Percentiles rank a stretch among this genome's conserved stretches.
These are phyloP conservation scores for Drosophila rhopaloa DNA, from an alignment of 1,140 invertebrate genomes.

Conservation along the genomic window DNA sequence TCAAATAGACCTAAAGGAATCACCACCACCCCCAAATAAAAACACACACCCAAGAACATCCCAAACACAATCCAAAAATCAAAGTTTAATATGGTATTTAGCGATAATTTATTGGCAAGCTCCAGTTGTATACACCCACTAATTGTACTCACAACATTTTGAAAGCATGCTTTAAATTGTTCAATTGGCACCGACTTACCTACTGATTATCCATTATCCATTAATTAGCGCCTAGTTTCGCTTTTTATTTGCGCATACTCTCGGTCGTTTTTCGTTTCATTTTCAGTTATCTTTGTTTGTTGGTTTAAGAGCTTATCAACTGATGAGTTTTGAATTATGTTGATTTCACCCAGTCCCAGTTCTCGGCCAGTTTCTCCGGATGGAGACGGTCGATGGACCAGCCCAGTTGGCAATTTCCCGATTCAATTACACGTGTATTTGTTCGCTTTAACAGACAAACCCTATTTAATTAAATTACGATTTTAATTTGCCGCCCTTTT, in stretches of 20 bases:
- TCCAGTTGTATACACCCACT: slow-evolving; percentile 15
- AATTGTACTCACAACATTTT: slow-evolving; percentile 50
- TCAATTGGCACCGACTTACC: slow-evolving; percentile 63
- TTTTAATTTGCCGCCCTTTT: slow-evolving; percentile 68
- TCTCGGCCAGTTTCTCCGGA: neutral
- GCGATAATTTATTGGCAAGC: slow-evolving; percentile 49
- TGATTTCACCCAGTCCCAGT: slow-evolving; percentile 16
- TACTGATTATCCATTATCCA: slow-evolving; percentile 22
- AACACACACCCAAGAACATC: neutral
- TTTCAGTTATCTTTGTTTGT: slow-evolving; percentile 42
- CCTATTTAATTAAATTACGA: slow-evolving; percentile 54
- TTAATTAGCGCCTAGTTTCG: slow-evolving; percentile 42
- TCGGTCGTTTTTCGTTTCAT: slow-evolving; percentile 17
- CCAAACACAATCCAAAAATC: slow-evolving; percentile 4
- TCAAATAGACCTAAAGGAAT: neutral
- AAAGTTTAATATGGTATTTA: slow-evolving; percentile 47
- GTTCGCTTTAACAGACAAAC: slow-evolving; percentile 19
- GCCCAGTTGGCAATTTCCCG: neutral
- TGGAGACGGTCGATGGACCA: neutral
- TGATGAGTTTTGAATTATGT: slow-evolving; percentile 59
- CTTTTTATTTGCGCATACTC: slow-evolving; percentile 36
- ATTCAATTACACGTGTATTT: slow-evolving; percentile 39
- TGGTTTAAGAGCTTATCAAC: slow-evolving; percentile 61
- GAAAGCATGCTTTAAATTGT: slow-evolving; percentile 68
- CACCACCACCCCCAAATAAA: neutral